phyloP scores from a whole-genome alignment of 1,140 invertebrate genomes.

The Formica selysi region DNA sequence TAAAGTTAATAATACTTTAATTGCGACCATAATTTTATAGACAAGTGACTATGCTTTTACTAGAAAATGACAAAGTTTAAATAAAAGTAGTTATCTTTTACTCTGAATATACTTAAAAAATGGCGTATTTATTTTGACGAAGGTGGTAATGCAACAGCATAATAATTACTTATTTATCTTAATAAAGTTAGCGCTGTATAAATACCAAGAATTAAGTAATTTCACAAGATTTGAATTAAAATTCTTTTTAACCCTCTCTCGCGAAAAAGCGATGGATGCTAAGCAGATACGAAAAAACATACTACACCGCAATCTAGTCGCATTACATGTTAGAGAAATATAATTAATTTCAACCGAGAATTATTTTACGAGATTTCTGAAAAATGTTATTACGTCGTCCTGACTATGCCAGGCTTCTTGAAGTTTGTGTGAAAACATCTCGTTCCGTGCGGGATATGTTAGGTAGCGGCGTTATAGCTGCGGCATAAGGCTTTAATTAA shows the following conservation, averaged over 20 bases:
- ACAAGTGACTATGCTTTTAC: too few species aligned
- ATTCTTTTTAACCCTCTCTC: neutral
- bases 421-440: conserved; percentile 49
- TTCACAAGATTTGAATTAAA: neutral
- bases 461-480: conserved; percentile 29
- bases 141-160: neutral
- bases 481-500: conserved; percentile 60
- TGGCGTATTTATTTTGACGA: neutral
- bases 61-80: neutral
- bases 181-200: neutral
- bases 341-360: conserved; percentile 52
- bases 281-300: conserved; percentile 25
- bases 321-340: conserved; percentile 30
- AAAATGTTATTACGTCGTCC: conserved; percentile 49
- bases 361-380: conserved; percentile 60
- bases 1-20: too few species aligned
- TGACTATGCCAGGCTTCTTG: conserved; percentile 21
- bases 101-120: neutral
- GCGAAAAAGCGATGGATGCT: neutral
- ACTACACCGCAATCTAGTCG: conserved; percentile 36
- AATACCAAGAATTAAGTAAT: conserved; percentile 21
- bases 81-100: neutral
- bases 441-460: conserved; percentile 47
- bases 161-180: neutral
- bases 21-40: too few species aligned